Evolutionary conservation across 2,113 vertebrate species (phyloP), one percentile per base, ranked within the genome.

Genomic region (Poeciliopsis occidentalis): DNA sequence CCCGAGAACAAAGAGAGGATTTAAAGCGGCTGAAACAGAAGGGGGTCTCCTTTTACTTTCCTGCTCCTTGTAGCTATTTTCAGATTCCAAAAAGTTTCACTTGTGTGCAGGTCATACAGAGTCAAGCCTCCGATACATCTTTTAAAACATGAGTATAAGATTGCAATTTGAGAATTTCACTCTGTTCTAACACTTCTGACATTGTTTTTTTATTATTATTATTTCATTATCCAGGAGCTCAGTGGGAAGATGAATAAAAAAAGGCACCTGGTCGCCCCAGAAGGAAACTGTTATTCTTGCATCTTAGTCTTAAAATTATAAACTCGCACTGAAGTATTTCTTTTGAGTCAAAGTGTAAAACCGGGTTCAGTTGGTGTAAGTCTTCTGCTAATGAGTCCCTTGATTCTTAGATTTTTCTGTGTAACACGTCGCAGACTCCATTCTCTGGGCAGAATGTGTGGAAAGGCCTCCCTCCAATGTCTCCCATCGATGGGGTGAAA

Each of bases 51-150:
- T 86, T 37, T 51, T 67, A 54, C 81, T 73, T 78, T 78, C 27
- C 62, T 75, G 65, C 8, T 66, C 64, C 62, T 71, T 64, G n/a
- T 64, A 75, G 60, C 54, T 64, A 80, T 67, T 73, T 68, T 85
- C 67, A 80, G 77, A 69, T 70, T 85, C 69, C 47, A 74, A 80
- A 37, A 82, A 80, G 64, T 69, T 79, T 74, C 71, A 31, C 76
- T 84, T 79, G 65, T 10, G 81, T 70, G 68, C 61, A 67, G 80
- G 83, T 88, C 76, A 87, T 66, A 77, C 62, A 65, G 84, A 87
- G 81, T 87, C 85, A 88, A 74, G 64, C 34, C 4, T 62, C 74
- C 27, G 47, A 66, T 79, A 47, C 60, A 76, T 83, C 64, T 84
- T 81, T 75, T 5, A 74, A 44, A 69, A 71, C 73, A 34, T n/a